Percentiles rank a stretch among this genome's conserved stretches.
phyloP scores from a whole-genome alignment of 2,797 vertebrate species.

The Jordanella pulchra region DNA sequence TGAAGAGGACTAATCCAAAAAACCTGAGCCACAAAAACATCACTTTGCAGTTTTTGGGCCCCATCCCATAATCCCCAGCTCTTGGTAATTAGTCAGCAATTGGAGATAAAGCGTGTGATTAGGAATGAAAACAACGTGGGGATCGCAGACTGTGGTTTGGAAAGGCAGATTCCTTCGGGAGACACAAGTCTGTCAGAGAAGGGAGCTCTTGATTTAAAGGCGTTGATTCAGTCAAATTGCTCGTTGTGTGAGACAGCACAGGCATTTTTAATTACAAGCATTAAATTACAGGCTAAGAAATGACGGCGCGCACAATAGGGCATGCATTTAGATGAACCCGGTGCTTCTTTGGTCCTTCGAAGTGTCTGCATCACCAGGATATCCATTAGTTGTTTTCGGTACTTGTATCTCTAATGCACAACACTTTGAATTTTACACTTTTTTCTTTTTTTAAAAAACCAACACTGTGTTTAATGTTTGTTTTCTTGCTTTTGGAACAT shows the following conservation, averaged over 20 bases:
- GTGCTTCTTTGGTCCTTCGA: conserved; percentile 70
- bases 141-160: conserved; percentile 82
- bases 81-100: conserved; percentile 82
- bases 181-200: conserved; percentile 80
- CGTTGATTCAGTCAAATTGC: conserved; percentile 79
- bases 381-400: conserved; percentile 37
- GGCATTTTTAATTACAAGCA: conserved; percentile 81
- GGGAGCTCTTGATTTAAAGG: conserved; percentile 81
- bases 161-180: conserved; percentile 76
- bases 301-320: conserved; percentile 55
- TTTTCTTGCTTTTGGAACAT: background rate
- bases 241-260: conserved; percentile 70
- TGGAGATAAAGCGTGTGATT: conserved; percentile 78
- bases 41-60: conserved; percentile 75
- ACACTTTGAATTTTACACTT: background rate
- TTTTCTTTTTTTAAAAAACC: background rate
- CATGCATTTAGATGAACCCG: conserved; percentile 75
- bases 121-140: conserved; percentile 73
- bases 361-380: conserved; percentile 55
- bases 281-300: conserved; percentile 81
- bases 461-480: background rate
- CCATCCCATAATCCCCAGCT: conserved; percentile 71
- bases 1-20: conserved; percentile 70
- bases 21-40: conserved; percentile 74
- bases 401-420: background rate